Percentiles rank a stretch among this genome's conserved stretches.
phyloP scores from a whole-genome alignment of 2,113 vertebrate species.

The Trogon surrucura region DNA sequence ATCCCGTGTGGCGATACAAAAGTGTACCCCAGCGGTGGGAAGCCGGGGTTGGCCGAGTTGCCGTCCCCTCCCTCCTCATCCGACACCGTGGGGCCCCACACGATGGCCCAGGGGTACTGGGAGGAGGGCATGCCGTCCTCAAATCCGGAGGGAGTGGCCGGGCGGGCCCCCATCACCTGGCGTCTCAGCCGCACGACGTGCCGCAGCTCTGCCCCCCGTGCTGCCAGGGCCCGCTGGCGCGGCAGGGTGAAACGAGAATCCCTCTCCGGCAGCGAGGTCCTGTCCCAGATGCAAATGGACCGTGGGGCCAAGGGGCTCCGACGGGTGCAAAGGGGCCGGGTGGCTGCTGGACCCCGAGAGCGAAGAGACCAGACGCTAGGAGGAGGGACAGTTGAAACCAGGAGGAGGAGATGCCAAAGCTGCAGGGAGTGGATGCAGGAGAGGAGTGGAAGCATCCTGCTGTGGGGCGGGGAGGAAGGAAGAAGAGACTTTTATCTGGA shows the following conservation, averaged over 20 bases:
- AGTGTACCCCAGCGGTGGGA: conserved; percentile 78
- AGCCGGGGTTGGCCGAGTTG: conserved; percentile 80
- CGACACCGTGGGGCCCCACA: conserved; percentile 82
- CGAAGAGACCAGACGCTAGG: conserved; percentile 70
- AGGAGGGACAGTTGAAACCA: conserved; percentile 54
- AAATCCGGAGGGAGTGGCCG: conserved; percentile 77
- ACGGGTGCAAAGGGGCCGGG: conserved; percentile 76
- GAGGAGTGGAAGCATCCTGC: conserved; percentile 67
- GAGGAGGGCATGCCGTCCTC: conserved; percentile 82
- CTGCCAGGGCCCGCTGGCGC: neutral
- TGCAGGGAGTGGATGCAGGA: conserved; percentile 69
- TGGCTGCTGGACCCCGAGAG: conserved; percentile 47
- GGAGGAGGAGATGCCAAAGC: conserved; percentile 77
- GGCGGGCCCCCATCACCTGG: conserved; percentile 62
- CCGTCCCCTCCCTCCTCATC: conserved; percentile 80
- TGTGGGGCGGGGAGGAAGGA: neutral
- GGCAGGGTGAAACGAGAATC: conserved; percentile 28
- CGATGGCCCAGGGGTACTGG: conserved; percentile 85
- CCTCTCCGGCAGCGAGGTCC: conserved; percentile 67
- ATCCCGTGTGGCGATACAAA: conserved; percentile 78
- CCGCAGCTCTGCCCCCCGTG: conserved; percentile 22
- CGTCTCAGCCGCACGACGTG: conserved; percentile 65
- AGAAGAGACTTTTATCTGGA: neutral
- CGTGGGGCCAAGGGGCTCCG: conserved; percentile 70
- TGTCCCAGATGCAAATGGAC: conserved; percentile 78